Base-by-base conservation (phyloP, 2,888 invertebrate species). In the Apocheima hispidaria region DNA sequence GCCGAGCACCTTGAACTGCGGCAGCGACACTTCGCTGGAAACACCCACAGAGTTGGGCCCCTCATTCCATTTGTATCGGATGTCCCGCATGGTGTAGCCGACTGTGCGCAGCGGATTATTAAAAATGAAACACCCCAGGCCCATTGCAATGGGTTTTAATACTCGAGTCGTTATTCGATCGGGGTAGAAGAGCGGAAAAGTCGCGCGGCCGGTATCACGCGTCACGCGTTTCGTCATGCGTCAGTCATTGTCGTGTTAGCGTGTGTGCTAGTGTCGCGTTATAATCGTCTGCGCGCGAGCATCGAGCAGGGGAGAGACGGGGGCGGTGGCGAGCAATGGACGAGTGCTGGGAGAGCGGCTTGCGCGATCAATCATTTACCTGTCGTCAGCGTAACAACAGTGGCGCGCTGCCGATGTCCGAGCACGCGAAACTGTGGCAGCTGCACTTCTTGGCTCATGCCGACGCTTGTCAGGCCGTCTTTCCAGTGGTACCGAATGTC, bases 41-140 rank as follows among this genome's bases (percentile, higher is more conserved):
- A 98, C 97, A 93, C 97, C 98, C 93, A 98, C 98, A 91, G 98
- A 97, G 94, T 97, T 96, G 88, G 97, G 96, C 83, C 97, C 97
- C 94, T 98, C 97, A 95, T 97, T 97, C 98, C 98, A 98, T 93
- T 97, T 97, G 96, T 98, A 98, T 88, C 97, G 96, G 95, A 98
- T 98, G 95, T 98, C 98, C 94, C 97, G 95, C 97, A 98, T 98
- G 94, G 98, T 98, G 96, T 98, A 98, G 95, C 98, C 98, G 96
- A 98, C 98, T 98, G 95, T 93, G 87, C 90, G 90, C 88, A 89
- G 88, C 90, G 89, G 88, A 91, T 62, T 83, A 90, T 87, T 89
- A 86, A 87, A 84, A 80, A 90, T 90, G 83, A 89, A 90, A 90
- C 77, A 86, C 90, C 93, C 93, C 88, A 87, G 90, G 89, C 93